Base-by-base conservation (phyloP, 2,113 vertebrate genomes). In the Dasypus novemcinctus region DNA sequence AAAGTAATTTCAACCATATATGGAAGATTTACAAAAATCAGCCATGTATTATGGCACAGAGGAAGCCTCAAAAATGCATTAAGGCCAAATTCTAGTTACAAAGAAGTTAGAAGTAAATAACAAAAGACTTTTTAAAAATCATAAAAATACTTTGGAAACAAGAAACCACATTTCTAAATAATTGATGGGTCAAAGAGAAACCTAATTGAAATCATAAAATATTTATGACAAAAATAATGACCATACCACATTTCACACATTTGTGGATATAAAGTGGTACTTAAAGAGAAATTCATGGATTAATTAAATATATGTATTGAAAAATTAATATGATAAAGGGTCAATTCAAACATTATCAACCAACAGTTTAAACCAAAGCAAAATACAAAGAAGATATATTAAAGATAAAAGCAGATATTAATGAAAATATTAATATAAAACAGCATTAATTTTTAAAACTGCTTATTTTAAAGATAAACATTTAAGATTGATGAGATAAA, bases 161-260 rank as follows among this genome's bases (percentile, higher is more conserved):
- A 95, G 68, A 92, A 92, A 87, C 38, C 38, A 94, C 64, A 92
- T 61, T 86, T 95, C 91, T 75, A 92, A 96, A 96, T 91, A 89
- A 91, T 90, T 90, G 7, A 90, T 94, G 41, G 25, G 38, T 80
- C 46, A 93, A 93, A 85, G 66, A 95, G 91, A 52, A 94, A 94
- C 14, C 13, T 96, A 89, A 89, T 72, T 97, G 59, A 79, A 94
- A 95, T 88, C 41, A 90, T 92, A 93, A 95, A 95, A 83, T 93
- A 94, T 93, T 96, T 84, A 96, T 84, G 93, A 54, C 74, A 93
- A 96, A 93, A 94, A 63, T 88, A 96, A 90, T 92, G 59, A 96
- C 57, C 38, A 83, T 29, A 92, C 90, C 20, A 87, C 2, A 63
- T 92, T 83, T 41, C 29, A 43, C 83, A 83, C 1, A 94, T 25